Percentiles rank a stretch among this genome's conserved stretches.
Conservation (phyloP, 2,113 vertebrate genomes). For the Centropristis striata region DNA sequence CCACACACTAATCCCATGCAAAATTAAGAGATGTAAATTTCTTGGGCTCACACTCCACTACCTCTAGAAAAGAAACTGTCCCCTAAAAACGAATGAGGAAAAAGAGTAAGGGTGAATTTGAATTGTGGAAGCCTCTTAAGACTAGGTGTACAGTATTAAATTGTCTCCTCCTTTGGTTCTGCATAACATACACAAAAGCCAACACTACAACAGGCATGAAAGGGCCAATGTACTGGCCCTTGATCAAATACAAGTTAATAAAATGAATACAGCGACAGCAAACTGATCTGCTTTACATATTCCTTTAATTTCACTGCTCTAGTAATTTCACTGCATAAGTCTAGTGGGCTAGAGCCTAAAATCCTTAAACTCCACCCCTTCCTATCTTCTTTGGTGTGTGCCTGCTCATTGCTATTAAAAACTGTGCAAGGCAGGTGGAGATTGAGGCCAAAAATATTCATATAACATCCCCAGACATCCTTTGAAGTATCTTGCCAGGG, state of each 20-base stretch:
- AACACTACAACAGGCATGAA: not conserved
- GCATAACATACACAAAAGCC: not conserved
- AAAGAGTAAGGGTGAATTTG: not conserved
- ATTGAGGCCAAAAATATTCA: slow-evolving; percentile 68
- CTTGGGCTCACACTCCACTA: not conserved
- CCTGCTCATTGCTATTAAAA: slow-evolving; percentile 62
- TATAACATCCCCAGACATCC: slow-evolving; percentile 63
- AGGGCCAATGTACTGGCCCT: not conserved
- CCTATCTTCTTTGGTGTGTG: slow-evolving; percentile 27
- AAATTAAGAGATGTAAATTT: not conserved
- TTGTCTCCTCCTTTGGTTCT: not conserved
- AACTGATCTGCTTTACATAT: slow-evolving; percentile 1
- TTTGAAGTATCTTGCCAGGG: slow-evolving; percentile 72
- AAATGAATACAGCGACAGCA: not conserved
- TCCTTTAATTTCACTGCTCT: not conserved
- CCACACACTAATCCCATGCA: not conserved
- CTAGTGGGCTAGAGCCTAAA: slow-evolving; percentile 17
- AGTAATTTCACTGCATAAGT: slow-evolving; percentile 11
- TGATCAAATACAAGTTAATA: slow-evolving; percentile 10
- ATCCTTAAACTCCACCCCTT: slow-evolving; percentile 37
- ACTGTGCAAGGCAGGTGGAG: slow-evolving; percentile 53
- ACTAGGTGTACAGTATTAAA: not conserved
- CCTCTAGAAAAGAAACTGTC: slow-evolving; percentile 1
- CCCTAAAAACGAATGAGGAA: not conserved
- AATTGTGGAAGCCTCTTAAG: not conserved